Evolutionary conservation across 2,113 vertebrate species (phyloP), one percentile per base, ranked within the genome.

Genomic region (Gorsachius goisagi): DNA sequence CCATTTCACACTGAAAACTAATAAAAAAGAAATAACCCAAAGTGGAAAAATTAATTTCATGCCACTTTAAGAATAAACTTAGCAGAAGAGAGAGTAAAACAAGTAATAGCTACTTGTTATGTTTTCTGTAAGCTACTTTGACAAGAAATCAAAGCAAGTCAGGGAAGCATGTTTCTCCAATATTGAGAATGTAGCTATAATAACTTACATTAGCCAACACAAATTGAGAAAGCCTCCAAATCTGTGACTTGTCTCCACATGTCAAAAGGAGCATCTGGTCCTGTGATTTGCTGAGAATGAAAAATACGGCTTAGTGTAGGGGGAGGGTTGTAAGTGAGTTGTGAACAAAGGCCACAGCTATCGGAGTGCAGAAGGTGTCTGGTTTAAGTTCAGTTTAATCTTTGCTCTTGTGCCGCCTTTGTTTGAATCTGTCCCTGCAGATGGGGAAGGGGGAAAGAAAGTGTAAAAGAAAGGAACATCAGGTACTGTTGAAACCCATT

Each of bases 181-280:
- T 92, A 97, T 22, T 82, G 90, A 76, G 89, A 93, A 68, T 89
- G 81, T 89, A 93, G 77, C 89, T 96, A 64, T 93, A 95, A 93
- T 96, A 97, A 93, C 94, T 95, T 97, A 90, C 77, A 96, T 96
- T 96, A 97, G 89, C 92, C 90, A 97, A 93, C 35, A 80, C 73
- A 95, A 96, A 95, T 95, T 92, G 96, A 96, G 94, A 95, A 97
- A 96, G 77, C 69, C 76, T 94, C 86, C 64, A 93, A 95, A 96
- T 85, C 89, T 95, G 83, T 82, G 95, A 92, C 94, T 96, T 97
- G 92, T 89, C 94, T 94, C 90, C 90, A 85, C 94, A 95, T 76
- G 92, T 97, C 96, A 94, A 93, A 93, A 81, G 77, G 58, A 95
- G 92, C 73, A 92, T 93, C 95, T 97, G 88, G 90, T 92, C 35